A percentile compares a stretch with the other conserved stretches of the same genome.
Conservation (phyloP, 2,797 vertebrate genomes). For the Avahi laniger region DNA sequence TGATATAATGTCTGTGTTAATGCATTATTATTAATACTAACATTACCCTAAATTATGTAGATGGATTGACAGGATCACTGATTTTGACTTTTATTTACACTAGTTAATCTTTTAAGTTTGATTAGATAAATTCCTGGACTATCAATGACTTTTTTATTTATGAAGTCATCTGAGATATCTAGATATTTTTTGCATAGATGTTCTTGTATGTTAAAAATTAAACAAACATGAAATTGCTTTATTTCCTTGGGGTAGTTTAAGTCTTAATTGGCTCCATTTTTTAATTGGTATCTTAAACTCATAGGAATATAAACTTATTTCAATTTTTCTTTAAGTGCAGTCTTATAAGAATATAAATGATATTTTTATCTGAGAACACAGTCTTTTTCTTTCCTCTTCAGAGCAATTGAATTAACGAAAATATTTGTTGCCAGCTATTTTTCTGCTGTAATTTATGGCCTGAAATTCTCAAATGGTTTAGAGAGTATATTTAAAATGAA, state of each 20-base stretch:
- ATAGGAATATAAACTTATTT: not conserved
- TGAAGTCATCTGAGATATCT: not conserved
- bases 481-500: conserved; percentile 55
- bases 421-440: conserved; percentile 48
- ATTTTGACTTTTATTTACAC: not conserved
- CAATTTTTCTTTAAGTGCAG: not conserved
- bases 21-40: not conserved
- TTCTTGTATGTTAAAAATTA: not conserved
- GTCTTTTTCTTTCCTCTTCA: conserved; percentile 33
- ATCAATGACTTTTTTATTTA: not conserved
- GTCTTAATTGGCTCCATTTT: not conserved
- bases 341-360: not conserved
- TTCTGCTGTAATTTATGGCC: conserved; percentile 31
- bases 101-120: not conserved
- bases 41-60: not conserved
- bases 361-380: conserved; percentile 14
- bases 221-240: not conserved
- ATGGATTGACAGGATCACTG: not conserved
- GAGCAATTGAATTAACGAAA: conserved; percentile 41
- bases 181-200: not conserved
- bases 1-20: not conserved
- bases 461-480: conserved; percentile 41
- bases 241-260: not conserved
- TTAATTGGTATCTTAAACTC: not conserved
- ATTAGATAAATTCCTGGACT: not conserved